A percentile compares a stretch with the other conserved stretches of the same genome.
Evolutionary conservation across 2,797 vertebrate genomes (phyloP).

Genomic region (Crossoptilon crossoptilon): DNA sequence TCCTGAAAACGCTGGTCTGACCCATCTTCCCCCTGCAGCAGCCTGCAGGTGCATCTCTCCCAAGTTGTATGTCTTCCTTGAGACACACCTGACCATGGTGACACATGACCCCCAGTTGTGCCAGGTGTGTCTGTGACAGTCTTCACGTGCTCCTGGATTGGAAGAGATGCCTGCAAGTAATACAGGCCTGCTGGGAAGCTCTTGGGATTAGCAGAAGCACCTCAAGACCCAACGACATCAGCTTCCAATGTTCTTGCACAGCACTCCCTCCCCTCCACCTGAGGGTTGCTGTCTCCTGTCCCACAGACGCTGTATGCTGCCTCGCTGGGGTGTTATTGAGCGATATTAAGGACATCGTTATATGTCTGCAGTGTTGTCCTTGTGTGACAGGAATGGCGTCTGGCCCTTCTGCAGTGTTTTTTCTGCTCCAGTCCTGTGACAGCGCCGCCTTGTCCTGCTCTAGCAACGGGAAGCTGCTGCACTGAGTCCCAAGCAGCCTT

Average conservation of each 20-base stretch:
- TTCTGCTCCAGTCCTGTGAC: background rate
- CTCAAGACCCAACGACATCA: background rate
- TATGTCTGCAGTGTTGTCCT: background rate
- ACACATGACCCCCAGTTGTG: conserved; percentile 47
- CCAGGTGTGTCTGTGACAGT: background rate
- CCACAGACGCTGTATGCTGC: conserved; percentile 29
- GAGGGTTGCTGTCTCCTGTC: conserved; percentile 1
- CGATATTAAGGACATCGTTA: background rate
- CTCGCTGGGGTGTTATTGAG: background rate
- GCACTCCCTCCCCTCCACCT: background rate
- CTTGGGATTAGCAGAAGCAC: background rate
- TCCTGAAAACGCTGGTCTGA: background rate
- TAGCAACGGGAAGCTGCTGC: background rate
- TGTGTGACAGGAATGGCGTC: background rate
- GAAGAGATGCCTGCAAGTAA: background rate
- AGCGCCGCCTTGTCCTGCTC: background rate
- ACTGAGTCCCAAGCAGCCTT: background rate
- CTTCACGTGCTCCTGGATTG: fast-evolving
- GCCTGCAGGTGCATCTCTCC: background rate
- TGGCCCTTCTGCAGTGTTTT: background rate
- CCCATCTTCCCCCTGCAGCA: background rate
- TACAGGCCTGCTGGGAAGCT: background rate
- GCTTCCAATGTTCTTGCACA: conserved; percentile 16
- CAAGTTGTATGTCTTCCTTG: background rate
- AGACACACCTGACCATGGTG: background rate